A percentile compares a stretch with the other conserved stretches of the same genome.
Evolutionary conservation across 92 coral and sea anemone species (phyloP).

Genomic region (Parazoanthus darwini): DNA sequence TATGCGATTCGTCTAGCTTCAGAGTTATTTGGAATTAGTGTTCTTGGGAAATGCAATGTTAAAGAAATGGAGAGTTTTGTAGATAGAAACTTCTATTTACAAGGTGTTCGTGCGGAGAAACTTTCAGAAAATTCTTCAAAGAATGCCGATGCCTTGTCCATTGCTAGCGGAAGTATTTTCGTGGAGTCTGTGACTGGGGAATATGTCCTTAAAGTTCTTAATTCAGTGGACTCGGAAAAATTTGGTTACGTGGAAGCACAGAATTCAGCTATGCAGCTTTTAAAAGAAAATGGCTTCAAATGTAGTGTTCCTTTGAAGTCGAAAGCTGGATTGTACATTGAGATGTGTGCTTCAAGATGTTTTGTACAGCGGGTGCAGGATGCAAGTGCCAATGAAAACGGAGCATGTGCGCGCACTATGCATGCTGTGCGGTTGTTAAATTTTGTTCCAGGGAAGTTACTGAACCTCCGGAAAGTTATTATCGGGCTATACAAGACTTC

Average conservation of each 20-base stretch:
- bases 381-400: not conserved
- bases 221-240: not conserved
- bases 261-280: not conserved
- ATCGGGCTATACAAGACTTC: too few relatives aligned
- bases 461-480: not conserved
- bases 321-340: not conserved
- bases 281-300: not conserved
- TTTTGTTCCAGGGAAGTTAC: slow-evolving; percentile 14
- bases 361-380: not conserved
- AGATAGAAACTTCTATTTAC: slow-evolving; percentile 16
- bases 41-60: not conserved
- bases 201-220: slow-evolving; percentile 19
- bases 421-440: slow-evolving; percentile 9
- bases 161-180: too few relatives aligned
- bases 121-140: not conserved
- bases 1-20: not conserved
- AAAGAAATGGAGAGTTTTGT: slow-evolving; percentile 8
- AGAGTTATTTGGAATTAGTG: slow-evolving; percentile 1
- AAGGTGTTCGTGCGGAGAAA: not conserved
- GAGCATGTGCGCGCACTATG: not conserved
- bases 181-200: not conserved
- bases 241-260: slow-evolving; percentile 12
- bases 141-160: not conserved
- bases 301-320: slow-evolving; percentile 2
- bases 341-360: not conserved